Evolutionary conservation across 2,113 vertebrate genomes (phyloP).

Genomic region (Melanostigma gelatinosum): DNA sequence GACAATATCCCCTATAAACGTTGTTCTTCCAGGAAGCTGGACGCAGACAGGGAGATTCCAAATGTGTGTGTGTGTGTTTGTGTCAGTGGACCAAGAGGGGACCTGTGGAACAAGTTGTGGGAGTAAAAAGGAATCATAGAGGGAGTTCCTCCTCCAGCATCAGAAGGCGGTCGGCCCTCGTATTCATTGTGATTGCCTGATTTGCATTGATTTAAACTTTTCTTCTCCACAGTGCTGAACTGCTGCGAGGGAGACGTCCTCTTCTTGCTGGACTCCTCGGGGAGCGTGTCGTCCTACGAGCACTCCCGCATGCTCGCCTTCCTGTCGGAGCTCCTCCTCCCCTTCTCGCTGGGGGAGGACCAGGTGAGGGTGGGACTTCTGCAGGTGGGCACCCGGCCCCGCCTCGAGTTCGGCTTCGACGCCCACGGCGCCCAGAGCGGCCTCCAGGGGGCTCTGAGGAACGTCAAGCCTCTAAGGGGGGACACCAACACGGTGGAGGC

Average conservation of each 20-base stretch:
- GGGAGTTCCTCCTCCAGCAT: conserved; percentile 12
- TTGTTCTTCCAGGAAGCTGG: conserved; percentile 48
- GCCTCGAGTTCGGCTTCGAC: conserved; percentile 89
- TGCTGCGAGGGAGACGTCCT: conserved; percentile 90
- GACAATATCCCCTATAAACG: conserved; percentile 27
- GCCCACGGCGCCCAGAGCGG: conserved; percentile 62
- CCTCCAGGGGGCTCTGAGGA: conserved; percentile 81
- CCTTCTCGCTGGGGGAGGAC: conserved; percentile 86
- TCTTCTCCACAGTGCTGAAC: conserved; percentile 74
- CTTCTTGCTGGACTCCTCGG: conserved; percentile 93
- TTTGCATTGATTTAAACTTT: not conserved
- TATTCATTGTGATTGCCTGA: not conserved
- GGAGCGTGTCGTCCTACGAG: conserved; percentile 93
- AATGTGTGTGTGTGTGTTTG: conserved; percentile 24
- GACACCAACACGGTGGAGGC: conserved; percentile 94
- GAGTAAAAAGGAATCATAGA: conserved; percentile 17
- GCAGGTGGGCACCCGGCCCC: conserved; percentile 90
- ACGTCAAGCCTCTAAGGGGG: conserved; percentile 86
- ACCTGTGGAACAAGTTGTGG: conserved; percentile 60
- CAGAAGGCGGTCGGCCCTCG: not conserved
- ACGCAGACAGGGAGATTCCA: conserved; percentile 46
- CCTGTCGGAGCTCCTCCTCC: conserved; percentile 88
- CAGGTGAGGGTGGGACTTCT: conserved; percentile 90
- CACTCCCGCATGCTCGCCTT: conserved; percentile 90
- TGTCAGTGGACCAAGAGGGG: conserved; percentile 16